These are phyloP conservation scores for Temnothorax ravouxi DNA, from an alignment of 2,888 invertebrate genomes.

Conservation along the genomic window DNA sequence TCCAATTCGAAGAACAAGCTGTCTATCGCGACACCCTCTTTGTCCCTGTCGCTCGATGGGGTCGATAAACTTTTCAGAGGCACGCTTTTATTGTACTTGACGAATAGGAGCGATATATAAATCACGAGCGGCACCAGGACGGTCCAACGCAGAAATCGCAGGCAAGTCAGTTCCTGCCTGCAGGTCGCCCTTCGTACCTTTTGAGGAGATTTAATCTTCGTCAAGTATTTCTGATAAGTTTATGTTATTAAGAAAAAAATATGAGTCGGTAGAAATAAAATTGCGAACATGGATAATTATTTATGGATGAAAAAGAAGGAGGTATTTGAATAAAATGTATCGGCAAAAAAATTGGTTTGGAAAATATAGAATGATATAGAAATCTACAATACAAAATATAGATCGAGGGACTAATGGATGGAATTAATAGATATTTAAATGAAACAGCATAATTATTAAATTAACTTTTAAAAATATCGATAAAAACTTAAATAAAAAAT, in stretches of 20 bases:
- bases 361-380: not conserved
- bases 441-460: not conserved
- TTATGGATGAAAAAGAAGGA: not conserved
- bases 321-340: not conserved
- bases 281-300: not conserved
- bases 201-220: not conserved
- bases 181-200: conserved; percentile 63
- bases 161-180: conserved; percentile 63
- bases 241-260: not conserved
- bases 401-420: not conserved
- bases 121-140: conserved; percentile 81
- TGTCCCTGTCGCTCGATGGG: conserved; percentile 44
- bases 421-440: not conserved
- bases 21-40: conserved; percentile 69
- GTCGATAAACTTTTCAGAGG: conserved; percentile 77
- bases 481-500: not conserved
- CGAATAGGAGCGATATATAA: conserved; percentile 79
- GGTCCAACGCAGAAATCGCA: conserved; percentile 79
- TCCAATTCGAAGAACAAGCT: conserved; percentile 80
- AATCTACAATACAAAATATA: not conserved
- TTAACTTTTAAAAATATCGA: not conserved
- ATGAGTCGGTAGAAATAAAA: not conserved
- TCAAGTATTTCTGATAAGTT: not conserved
- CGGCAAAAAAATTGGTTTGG: not conserved
- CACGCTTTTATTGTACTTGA: conserved; percentile 79